Base-by-base conservation (phyloP, 2,113 vertebrate genomes). In the Leiothrix lutea region DNA sequence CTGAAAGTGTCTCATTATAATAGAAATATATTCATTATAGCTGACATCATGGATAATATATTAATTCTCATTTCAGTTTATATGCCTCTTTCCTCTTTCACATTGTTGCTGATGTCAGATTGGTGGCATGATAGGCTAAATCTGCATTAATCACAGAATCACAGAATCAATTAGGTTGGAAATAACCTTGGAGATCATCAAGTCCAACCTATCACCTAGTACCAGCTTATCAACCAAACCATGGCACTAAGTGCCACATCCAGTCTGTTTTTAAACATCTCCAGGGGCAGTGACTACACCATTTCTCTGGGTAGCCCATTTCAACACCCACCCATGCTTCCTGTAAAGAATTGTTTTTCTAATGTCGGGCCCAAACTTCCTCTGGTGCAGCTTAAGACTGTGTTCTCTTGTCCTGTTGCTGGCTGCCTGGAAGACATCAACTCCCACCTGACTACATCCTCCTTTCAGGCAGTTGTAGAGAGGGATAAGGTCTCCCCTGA, bases 341-440 rank as follows among this genome's bases (percentile, higher is more conserved):
- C 20, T 40, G 42, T 65, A 29, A 56, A n/a, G 3, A 29, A 40
- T 7, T 47, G 29, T 56, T 64, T 74, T 65, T 40, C 12, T 40
- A 20, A 40, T 65, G 24, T 19, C 8, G 16, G 20, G 8, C 13
- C 12, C n/a, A 57, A 48, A 57, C 6, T 35, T 24, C 24, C 20
- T 15, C 24, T 40, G 8, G 6, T 6, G 4, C 24, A 16, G 19
- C 13, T 48, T 35, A 57, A 29, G 35, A 20, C 35, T 24, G 8
- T 48, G 12, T 24, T 15, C 42, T 48, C 35, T 48, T 20, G 6
- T 35, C 24, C 40, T 48, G 19, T 29, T 5, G 1, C 3, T 29
- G 9, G 42, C 2, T 6, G 19, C 7, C 29, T 40, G 35, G 50
- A 65, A 40, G 3, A 56, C 14, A 10, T 15, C 0, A 1, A n/a